phyloP scores from a whole-genome alignment of 1,140 invertebrate species.

The Anthonomus grandis region DNA sequence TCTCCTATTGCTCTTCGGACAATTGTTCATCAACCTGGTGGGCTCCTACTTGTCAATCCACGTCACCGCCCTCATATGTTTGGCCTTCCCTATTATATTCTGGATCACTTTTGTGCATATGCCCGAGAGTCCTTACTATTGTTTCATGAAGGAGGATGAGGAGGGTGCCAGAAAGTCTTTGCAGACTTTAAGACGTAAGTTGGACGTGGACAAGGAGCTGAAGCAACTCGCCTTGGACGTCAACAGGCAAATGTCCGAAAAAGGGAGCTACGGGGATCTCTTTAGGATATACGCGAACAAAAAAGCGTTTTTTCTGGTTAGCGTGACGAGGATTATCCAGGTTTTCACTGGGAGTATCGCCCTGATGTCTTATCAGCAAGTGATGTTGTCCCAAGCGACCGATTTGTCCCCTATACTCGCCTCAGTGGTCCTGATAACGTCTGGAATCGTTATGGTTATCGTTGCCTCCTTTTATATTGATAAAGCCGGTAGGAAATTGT shows the following conservation, averaged over 20 bases:
- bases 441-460: constrained; percentile 72
- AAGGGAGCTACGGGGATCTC: constrained; percentile 47
- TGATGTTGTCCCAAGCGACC: constrained; percentile 50
- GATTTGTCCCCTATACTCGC: constrained; percentile 45
- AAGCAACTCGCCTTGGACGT: constrained; percentile 60
- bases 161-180: constrained; percentile 70
- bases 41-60: constrained; percentile 53
- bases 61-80: constrained; percentile 51
- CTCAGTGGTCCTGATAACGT: constrained; percentile 54
- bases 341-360: constrained; percentile 61
- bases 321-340: constrained; percentile 56
- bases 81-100: constrained; percentile 52
- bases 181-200: constrained; percentile 71
- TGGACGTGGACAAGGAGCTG: constrained; percentile 75
- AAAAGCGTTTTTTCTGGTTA: constrained; percentile 50
- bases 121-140: constrained; percentile 88
- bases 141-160: constrained; percentile 66
- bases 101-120: constrained; percentile 59
- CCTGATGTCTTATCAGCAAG: constrained; percentile 61
- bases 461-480: constrained; percentile 27
- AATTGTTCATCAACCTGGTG: constrained; percentile 51
- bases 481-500: constrained; percentile 31
- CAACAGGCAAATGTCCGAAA: constrained; percentile 34
- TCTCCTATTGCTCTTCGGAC: constrained; percentile 50
- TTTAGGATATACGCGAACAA: constrained; percentile 49